These are phyloP conservation scores for Orchesella flavescens DNA, from an alignment of 2,888 invertebrate species.

Conservation along the genomic window DNA sequence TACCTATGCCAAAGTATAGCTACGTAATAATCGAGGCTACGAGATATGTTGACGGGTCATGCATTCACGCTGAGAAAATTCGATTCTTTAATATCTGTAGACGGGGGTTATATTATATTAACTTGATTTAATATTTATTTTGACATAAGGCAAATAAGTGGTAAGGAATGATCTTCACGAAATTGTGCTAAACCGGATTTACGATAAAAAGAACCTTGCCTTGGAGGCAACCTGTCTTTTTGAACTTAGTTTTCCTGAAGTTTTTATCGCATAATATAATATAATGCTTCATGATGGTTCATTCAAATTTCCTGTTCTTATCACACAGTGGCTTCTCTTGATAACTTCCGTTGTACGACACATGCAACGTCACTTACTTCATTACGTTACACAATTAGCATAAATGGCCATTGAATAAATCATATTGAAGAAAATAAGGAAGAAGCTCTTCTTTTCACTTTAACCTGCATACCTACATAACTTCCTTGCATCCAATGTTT, in stretches of 20 bases:
- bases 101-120: background rate
- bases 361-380: too few species aligned
- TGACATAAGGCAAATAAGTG: background rate
- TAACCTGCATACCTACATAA: too few species aligned
- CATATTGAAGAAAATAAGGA: background rate
- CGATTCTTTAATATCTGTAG: background rate
- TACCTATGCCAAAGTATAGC: background rate
- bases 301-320: too few species aligned
- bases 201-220: background rate
- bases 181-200: slow-evolving; percentile 16
- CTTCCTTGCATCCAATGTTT: too few species aligned
- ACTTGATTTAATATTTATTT: background rate
- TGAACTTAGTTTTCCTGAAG: background rate
- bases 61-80: slow-evolving; percentile 11
- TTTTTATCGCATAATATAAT: background rate
- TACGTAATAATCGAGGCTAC: too few species aligned
- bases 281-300: background rate
- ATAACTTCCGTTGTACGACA: too few species aligned
- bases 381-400: too few species aligned
- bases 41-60: slow-evolving; percentile 21
- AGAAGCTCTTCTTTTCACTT: too few species aligned
- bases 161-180: background rate
- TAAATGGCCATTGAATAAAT: background rate
- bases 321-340: too few species aligned
- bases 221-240: slow-evolving; percentile 2